These are phyloP conservation scores for Sinopyrophorus schimmeli DNA, from an alignment of 2,888 invertebrate species.

Conservation along the genomic window DNA sequence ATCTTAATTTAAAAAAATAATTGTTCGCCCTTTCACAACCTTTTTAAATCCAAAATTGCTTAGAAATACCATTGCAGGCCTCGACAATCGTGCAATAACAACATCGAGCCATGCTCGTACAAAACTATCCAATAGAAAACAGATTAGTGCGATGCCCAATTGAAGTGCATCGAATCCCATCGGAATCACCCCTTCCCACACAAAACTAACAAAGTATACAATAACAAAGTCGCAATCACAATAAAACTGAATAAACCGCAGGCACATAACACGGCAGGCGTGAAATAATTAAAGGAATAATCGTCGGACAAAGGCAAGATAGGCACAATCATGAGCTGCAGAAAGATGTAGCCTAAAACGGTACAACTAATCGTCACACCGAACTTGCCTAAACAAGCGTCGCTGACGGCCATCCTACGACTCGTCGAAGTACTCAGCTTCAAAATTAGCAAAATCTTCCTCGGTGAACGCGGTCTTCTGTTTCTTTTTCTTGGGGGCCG, in stretches of 20 bases:
- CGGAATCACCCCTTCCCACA: constrained; percentile 16
- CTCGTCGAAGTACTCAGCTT: constrained; percentile 64
- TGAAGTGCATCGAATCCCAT: too few relatives aligned
- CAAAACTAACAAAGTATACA: constrained; percentile 46
- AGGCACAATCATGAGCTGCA: constrained; percentile 47
- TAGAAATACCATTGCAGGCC: too few relatives aligned
- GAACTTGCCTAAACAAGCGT: constrained; percentile 40
- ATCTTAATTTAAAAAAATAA: too few relatives aligned
- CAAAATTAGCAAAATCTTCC: constrained; percentile 69
- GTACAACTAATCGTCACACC: constrained; percentile 39
- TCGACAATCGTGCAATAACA: too few relatives aligned
- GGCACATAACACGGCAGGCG: constrained; percentile 41
- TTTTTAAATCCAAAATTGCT: too few relatives aligned
- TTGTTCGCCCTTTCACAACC: too few relatives aligned
- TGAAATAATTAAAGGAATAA: constrained; percentile 36
- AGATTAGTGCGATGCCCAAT: too few relatives aligned
- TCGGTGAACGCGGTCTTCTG: constrained; percentile 69
- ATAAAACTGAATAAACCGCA: constrained; percentile 46
- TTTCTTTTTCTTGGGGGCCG: constrained; percentile 54
- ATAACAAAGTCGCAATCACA: constrained; percentile 46
- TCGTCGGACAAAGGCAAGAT: constrained; percentile 47
- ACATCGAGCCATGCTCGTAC: too few relatives aligned
- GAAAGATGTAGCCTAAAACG: constrained; percentile 43
- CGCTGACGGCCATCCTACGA: constrained; percentile 37
- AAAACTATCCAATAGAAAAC: too few relatives aligned